phyloP scores from a whole-genome alignment of 2,113 vertebrate genomes.

The Oncorhynchus nerka region DNA sequence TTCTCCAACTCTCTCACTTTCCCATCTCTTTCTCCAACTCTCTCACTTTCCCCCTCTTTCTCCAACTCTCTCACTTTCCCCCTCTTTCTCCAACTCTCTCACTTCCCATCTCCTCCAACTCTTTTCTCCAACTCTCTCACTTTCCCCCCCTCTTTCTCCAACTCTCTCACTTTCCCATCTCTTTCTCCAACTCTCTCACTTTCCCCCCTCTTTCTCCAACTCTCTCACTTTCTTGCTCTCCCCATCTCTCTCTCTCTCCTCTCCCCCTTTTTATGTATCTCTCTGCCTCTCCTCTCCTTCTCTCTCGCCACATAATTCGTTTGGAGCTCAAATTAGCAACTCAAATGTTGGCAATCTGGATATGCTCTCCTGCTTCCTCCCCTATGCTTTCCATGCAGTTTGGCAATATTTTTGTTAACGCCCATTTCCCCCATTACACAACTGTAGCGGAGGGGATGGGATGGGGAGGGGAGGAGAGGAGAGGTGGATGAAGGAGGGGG shows the following conservation, averaged over 20 bases:
- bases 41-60: background rate
- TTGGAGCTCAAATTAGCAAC: conserved; percentile 66
- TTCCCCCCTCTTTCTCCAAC: too few relatives aligned
- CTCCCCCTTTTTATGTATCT: too few relatives aligned
- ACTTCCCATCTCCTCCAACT: background rate
- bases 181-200: too few relatives aligned
- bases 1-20: too few relatives aligned
- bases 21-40: background rate
- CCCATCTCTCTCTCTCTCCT: too few relatives aligned
- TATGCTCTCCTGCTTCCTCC: conserved; percentile 62
- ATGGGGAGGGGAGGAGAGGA: conserved; percentile 15
- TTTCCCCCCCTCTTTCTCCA: background rate
- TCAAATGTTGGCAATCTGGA: conserved; percentile 68
- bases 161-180: too few relatives aligned
- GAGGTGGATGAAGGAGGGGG: background rate
- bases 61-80: conserved; percentile 18
- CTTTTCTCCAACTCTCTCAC: background rate
- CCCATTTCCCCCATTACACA: conserved; percentile 63
- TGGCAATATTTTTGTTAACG: conserved; percentile 74
- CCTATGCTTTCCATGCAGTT: conserved; percentile 68
- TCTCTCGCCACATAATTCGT: too few relatives aligned
- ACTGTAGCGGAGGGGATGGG: conserved; percentile 47
- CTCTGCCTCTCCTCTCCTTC: too few relatives aligned
- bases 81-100: too few relatives aligned
- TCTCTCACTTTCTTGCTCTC: too few relatives aligned